Evolutionary conservation across 2,888 invertebrate species (phyloP), one percentile per base, ranked within the genome.

Genomic region (Drosophila paranaensis): DNA sequence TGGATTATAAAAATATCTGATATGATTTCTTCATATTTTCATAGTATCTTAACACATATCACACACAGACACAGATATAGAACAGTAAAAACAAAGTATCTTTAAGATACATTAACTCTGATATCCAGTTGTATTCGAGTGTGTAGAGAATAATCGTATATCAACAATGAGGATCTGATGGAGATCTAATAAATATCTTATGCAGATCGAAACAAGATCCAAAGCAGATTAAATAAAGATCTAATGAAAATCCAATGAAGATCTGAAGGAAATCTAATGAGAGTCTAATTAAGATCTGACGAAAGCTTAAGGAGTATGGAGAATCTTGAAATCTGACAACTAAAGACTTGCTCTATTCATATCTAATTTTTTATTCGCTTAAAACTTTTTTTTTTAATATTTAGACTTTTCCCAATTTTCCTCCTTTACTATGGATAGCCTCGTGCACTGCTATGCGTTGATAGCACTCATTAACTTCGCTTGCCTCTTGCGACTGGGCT

Each of bases 401-500:
- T 14, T 5, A 2, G 14, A 39, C 13, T 14, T 39, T 39, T 14
- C 5, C 4, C 4, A 35, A 13, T 37, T 37, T 37, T 37, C 11
- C 11, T 0, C 27, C 6, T 27, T 27, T 3, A 27, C 27, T 27
- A 27, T 42, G 42, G 16, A 16, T 42, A 16, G 10, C 9, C 45
- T 45, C 5, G 0, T 45, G 45, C 45, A 45, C 3, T 20, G 11
- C 25, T 25, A 25, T 0, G 14, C 45, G 14, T 72, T 60, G 6
- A 25, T 61, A 3, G 56, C 55, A 10, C 20, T 5, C 10, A 48
- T 73, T 11, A 65, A 65, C 9, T 9, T 73, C 1, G 1, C 60
- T 0, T 66, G 73, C 20, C 46, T 71, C 3, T 2, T 70, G 14
- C 51, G 46, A 20, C 11, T 70, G 13, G 45, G 37, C 11, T 70